Conservation (phyloP, 2,888 invertebrate species). For the Lasioglossum marginatum region DNA sequence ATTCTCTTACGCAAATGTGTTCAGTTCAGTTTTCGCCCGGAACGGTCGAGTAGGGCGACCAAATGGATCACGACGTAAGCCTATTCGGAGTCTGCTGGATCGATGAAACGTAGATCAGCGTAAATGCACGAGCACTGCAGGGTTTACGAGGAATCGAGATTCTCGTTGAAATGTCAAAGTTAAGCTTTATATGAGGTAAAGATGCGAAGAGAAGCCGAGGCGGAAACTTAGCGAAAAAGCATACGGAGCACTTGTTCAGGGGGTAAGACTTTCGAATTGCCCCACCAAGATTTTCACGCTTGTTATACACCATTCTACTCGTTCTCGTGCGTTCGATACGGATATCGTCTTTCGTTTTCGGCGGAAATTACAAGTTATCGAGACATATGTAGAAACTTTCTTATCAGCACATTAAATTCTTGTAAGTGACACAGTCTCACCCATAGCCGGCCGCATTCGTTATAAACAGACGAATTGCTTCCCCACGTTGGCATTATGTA, state of each 20-base stretch:
- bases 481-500: too few relatives aligned
- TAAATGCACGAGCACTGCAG: conserved; percentile 57
- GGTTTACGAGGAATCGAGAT: conserved; percentile 71
- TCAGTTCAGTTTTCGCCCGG: conserved; percentile 50
- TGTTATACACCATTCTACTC: not conserved
- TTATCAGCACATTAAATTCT: too few relatives aligned
- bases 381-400: too few relatives aligned
- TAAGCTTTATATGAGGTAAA: conserved; percentile 56
- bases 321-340: not conserved
- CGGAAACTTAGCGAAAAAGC: conserved; percentile 27
- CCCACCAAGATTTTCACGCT: not conserved
- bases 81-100: conserved; percentile 3
- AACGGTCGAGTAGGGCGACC: not conserved
- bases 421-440: too few relatives aligned
- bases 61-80: conserved; percentile 7
- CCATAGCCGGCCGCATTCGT: too few relatives aligned
- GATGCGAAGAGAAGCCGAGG: not conserved
- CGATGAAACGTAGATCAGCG: conserved; percentile 12
- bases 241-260: conserved; percentile 25
- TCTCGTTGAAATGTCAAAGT: conserved; percentile 61
- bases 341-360: not conserved
- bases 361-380: not conserved
- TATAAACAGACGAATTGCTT: too few relatives aligned
- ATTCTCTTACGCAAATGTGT: conserved; percentile 55
- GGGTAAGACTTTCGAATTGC: not conserved